Base-by-base conservation (phyloP, 2,113 vertebrate species). In the Noturus placidus region DNA sequence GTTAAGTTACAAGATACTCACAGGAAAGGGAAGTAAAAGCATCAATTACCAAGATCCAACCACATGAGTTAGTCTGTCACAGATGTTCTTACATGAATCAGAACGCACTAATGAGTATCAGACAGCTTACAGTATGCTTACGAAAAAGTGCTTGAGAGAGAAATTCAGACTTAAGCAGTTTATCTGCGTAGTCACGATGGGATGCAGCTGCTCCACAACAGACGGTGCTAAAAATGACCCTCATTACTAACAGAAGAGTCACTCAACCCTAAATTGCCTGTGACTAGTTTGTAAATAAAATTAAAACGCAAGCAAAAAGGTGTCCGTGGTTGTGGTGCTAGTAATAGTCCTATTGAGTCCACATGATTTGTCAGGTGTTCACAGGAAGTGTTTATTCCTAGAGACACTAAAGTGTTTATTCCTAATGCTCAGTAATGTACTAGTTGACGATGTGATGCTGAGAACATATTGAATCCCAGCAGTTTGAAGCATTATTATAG, bases 381-480 rank as follows among this genome's bases (percentile, higher is more conserved):
- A 83, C 17, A 65, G 35, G 7, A 38, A 59, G 14, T 25, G 56
- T 65, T 83, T 65, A n/a, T 83, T 83, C 22, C 33, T 54, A 54
- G 9, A 72, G 33, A 42, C 3, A 46, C 42, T 0, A 6, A 46
- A 46, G 42, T 0, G 0, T 46, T 46, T 46, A 46, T 46, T 46
- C 42, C 42, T 46, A 46, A 46, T 7, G 42, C 42, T 46, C 42
- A 46, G 42, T 46, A 56, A 59, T 74, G 65, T 35, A 70, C 33
- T 5, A 5, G 56, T 65, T 83, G 57, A 76, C 38, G 30, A 17
- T 30, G 33, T 42, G 70, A 50, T 27, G 74, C 22, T 25, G 77
- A 61, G 67, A 57, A 69, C 22, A 38, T 84, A 80, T 87, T 79
- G 67, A 90, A 85, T 22, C 25, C 7, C 27, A 74, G 63, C 74